Percentiles rank a stretch among this genome's conserved stretches.
phyloP scores from a whole-genome alignment of 2,797 vertebrate genomes.

The Gallirallus australis region DNA sequence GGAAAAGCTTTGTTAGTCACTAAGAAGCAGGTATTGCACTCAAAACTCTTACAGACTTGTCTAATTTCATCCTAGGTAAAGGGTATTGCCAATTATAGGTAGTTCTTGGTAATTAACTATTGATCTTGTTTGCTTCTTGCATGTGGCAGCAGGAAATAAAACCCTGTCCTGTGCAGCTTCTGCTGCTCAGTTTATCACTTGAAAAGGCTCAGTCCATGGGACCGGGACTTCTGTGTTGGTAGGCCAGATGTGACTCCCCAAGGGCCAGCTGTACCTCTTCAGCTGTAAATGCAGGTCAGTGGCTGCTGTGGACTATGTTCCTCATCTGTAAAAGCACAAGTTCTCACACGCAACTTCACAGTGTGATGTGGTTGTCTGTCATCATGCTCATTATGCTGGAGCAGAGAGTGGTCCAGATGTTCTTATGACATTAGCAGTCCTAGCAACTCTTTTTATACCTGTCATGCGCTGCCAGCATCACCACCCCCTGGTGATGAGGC shows the following conservation, averaged over 20 bases:
- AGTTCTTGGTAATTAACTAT: neutral
- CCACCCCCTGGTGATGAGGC: neutral
- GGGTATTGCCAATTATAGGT: neutral
- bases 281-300: constrained; percentile 10
- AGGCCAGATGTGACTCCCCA: neutral
- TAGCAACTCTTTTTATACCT: neutral
- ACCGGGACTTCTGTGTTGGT: neutral
- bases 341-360: neutral
- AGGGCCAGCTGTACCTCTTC: neutral
- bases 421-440: neutral
- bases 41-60: neutral
- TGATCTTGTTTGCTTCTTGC: neutral
- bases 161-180: neutral
- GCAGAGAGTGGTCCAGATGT: neutral
- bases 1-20: neutral
- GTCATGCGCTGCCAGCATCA: neutral
- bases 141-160: neutral
- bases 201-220: neutral
- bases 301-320: neutral
- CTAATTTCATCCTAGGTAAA: neutral
- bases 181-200: neutral
- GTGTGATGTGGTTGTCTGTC: fast-evolving
- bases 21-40: neutral
- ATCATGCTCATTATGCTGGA: neutral
- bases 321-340: neutral